Conservation (phyloP, 2,888 invertebrate species). For the Oscheius myriophilus region DNA sequence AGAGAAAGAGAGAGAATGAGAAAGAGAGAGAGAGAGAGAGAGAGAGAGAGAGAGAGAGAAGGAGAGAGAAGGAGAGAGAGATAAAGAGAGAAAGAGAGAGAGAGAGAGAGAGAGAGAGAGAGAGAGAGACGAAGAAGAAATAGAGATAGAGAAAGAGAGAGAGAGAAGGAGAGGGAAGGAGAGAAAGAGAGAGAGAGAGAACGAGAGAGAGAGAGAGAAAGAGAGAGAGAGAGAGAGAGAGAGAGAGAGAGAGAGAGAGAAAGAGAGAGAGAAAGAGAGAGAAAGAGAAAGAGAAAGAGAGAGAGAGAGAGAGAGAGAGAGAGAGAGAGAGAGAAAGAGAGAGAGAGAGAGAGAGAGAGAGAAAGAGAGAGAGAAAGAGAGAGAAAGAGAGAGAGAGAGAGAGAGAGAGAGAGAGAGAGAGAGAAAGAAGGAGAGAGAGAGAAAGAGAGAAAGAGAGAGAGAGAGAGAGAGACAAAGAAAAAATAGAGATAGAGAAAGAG, state of each 20-base stretch:
- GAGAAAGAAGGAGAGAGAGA: background rate
- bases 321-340: slow-evolving; percentile 3
- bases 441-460: background rate
- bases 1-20: background rate
- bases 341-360: slow-evolving; percentile 1
- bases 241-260: background rate
- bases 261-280: background rate
- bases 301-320: slow-evolving; percentile 3
- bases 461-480: background rate
- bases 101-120: too few species aligned
- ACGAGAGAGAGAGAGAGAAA: background rate
- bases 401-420: background rate
- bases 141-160: too few species aligned
- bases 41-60: background rate
- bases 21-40: background rate
- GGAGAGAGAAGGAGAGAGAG: background rate
- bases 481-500: background rate
- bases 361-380: slow-evolving; percentile 5
- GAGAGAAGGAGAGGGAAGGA: too few species aligned
- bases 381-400: slow-evolving; percentile 3
- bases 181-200: too few species aligned
- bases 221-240: background rate
- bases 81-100: too few species aligned
- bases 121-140: too few species aligned
- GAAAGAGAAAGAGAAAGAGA: background rate